These are phyloP conservation scores for Drosophila repletoides DNA, from an alignment of 1,140 invertebrate species.

Conservation along the genomic window DNA sequence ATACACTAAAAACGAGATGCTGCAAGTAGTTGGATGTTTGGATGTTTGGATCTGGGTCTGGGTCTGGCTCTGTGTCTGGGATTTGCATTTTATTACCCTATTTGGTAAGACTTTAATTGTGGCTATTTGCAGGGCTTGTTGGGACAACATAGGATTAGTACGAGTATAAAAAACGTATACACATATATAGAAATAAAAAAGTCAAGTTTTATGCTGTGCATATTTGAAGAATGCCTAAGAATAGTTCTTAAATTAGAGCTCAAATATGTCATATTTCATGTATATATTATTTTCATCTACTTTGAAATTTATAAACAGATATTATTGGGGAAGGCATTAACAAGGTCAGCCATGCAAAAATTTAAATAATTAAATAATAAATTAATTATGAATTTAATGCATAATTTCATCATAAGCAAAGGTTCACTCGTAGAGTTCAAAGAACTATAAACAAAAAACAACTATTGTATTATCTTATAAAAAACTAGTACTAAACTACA, in stretches of 20 bases:
- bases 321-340: no score
- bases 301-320: no score
- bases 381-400: no score
- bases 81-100: slow-evolving; percentile 62
- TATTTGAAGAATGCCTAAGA: not conserved
- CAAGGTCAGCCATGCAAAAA: no score
- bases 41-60: slow-evolving; percentile 1
- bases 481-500: not conserved
- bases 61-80: no score
- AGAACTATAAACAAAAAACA: slow-evolving; percentile 11
- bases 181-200: no score
- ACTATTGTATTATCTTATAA: not conserved
- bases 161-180: not conserved
- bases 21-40: not conserved
- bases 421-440: slow-evolving; percentile 11
- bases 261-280: no score
- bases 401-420: slow-evolving; percentile 15
- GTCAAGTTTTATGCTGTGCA: not conserved
- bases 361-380: no score
- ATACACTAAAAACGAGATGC: slow-evolving; percentile 40
- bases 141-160: slow-evolving; percentile 28
- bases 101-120: slow-evolving; percentile 33
- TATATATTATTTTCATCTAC: no score
- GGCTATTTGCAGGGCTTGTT: slow-evolving; percentile 43
- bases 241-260: no score